phyloP scores from a whole-genome alignment of 2,888 invertebrate genomes.

The Andrena bicolor region DNA sequence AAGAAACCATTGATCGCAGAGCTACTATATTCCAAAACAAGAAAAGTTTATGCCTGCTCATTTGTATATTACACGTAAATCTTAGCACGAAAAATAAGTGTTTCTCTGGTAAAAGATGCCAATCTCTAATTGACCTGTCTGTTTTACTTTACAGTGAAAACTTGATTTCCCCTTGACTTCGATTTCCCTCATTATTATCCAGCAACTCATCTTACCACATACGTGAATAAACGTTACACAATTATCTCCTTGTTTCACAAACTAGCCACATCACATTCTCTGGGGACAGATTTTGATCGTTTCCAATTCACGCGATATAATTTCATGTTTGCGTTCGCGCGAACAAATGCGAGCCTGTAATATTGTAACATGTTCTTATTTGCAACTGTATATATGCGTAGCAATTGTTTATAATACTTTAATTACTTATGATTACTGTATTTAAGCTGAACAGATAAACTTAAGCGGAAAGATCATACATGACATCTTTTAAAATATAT shows the following conservation, averaged over 20 bases:
- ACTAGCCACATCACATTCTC: constrained; percentile 61
- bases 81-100: constrained; percentile 64
- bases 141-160: constrained; percentile 2
- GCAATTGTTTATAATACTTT: constrained; percentile 57
- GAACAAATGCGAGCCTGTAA: constrained; percentile 36
- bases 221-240: constrained; percentile 51
- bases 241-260: constrained; percentile 49
- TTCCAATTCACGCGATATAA: constrained; percentile 36
- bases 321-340: constrained; percentile 21
- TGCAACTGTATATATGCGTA: constrained; percentile 59
- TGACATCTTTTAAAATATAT: constrained; percentile 61
- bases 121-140: constrained; percentile 34
- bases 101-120: constrained; percentile 55
- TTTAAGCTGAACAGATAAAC: constrained; percentile 58
- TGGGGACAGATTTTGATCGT: constrained; percentile 56
- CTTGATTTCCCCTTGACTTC: not conserved
- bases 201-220: constrained; percentile 19
- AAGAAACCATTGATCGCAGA: constrained; percentile 76
- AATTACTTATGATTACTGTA: constrained; percentile 59
- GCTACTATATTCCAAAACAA: constrained; percentile 76
- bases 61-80: constrained; percentile 70
- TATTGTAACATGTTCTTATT: constrained; percentile 45
- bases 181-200: not conserved
- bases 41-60: constrained; percentile 73
- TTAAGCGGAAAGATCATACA: constrained; percentile 57